These are phyloP conservation scores for Scaeva pyrastri DNA, from an alignment of 2,888 invertebrate species.

Conservation along the genomic window DNA sequence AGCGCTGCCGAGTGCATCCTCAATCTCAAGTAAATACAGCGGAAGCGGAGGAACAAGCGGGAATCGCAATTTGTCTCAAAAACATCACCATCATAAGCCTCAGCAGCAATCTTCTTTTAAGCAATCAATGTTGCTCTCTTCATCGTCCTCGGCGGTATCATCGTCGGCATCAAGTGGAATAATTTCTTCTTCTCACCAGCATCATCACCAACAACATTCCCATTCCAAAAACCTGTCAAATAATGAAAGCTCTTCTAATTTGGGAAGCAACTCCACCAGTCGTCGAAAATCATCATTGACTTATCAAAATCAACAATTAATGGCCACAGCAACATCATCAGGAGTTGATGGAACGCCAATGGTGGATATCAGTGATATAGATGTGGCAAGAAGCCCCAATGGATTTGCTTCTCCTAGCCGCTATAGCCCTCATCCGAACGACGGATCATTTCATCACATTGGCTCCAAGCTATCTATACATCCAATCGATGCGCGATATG, in stretches of 20 bases:
- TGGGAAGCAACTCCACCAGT: conserved; percentile 48
- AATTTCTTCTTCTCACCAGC: conserved; percentile 1
- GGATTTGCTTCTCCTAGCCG: conserved; percentile 78
- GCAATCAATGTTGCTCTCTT: conserved; percentile 63
- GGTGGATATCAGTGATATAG: conserved; percentile 43
- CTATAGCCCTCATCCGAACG: conserved; percentile 77
- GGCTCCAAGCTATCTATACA: conserved; percentile 78
- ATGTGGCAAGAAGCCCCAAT: conserved; percentile 38
- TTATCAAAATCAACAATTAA: conserved; percentile 79
- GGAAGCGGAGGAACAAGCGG: conserved; percentile 7
- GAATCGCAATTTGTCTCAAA: conserved; percentile 13
- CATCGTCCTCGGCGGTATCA: conserved; percentile 53
- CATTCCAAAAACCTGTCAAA: background rate
- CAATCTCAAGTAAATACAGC: conserved; percentile 37
- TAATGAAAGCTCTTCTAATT: conserved; percentile 26
- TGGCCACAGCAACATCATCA: conserved; percentile 68
- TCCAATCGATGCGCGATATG: conserved; percentile 79
- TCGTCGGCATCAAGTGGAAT: background rate
- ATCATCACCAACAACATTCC: conserved; percentile 30
- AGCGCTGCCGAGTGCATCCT: background rate
- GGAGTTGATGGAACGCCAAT: conserved; percentile 42
- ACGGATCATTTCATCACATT: conserved; percentile 75
- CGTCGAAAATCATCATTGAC: conserved; percentile 80
- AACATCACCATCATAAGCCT: conserved; percentile 26
- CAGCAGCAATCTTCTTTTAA: conserved; percentile 49